Evolutionary conservation across 2,797 vertebrate genomes (phyloP), one percentile per base, ranked within the genome.

Genomic region (Emys orbicularis): DNA sequence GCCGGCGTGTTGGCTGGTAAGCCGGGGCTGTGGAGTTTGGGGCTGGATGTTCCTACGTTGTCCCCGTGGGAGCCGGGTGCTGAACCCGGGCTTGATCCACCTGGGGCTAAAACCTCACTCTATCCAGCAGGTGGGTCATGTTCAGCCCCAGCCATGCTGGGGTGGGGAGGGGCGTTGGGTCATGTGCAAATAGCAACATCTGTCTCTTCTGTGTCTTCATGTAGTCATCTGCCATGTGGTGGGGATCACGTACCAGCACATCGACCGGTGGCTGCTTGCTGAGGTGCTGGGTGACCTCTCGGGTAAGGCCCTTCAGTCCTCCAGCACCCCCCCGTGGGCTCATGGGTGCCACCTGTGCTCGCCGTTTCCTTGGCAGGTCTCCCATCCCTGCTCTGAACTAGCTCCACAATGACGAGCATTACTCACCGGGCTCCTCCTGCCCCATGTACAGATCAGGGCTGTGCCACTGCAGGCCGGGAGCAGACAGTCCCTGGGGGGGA

Each of bases 221-320:
- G 0, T 97, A 99, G 99, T 99, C 93, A 99, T 99, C 97, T 99
- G 99, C 93, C 99, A 99, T 0, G 99, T 99, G 0, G 99, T 99
- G 94, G 99, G 99, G 56, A 99, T 99, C 98, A 99, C 99, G 0
- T 99, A 99, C 96, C 99, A 99, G 97, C 99, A 99, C 97, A 99
- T 99, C 1, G 99, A 99, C 94, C 98, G 98, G 92, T 98, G 99
- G 96, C 96, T 99, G 74, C 97, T 99, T 97, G 99, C 99, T 0
- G 99, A 99, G 98, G 99, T 99, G 99, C 96, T 99, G 44, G 99
- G 99, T 87, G 99, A 99, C 86, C 98, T 99, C 3, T 98, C 99
- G 25, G 99, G 99, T 99, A 96, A 98, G 98, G 6, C 49, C 47
- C 18, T 37, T 41, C 31, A 13, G 65, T 72, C n/a, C 65, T 41